Base-by-base conservation (phyloP, 92 coral and sea anemone species). In the Epizoanthus illoricatus region DNA sequence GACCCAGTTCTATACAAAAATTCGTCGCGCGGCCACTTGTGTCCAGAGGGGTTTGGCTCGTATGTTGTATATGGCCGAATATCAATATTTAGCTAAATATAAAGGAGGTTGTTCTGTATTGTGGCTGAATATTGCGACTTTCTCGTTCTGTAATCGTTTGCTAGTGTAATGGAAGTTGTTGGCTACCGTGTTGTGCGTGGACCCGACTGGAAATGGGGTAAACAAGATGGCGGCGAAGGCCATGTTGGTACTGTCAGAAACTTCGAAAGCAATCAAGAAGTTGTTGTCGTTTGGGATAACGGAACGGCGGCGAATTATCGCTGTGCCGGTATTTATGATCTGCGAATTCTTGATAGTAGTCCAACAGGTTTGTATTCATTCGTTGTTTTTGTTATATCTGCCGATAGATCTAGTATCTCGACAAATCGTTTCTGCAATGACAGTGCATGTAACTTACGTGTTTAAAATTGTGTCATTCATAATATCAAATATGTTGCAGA, bases 161-260 rank as follows among this genome's bases (percentile, higher is more conserved):
- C 39, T 64, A 20, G 49, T 81, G 56, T 52, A 69, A 96, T 96
- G 99, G 99, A 96, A 74, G 89, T 89, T 76, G 99, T 96, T 23
- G 99, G 99, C 69, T 96, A 90, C 73, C 91, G 99, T 57, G 99
- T 96, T 63, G 97, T 96, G 8, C 97, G 99, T 69, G 99, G 99
- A 39, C 99, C 99, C 5, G 99, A 96, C 85, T 96, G 99, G 99
- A 94, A 94, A 81, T 96, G 99, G 99, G 99, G 99, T 84, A 96
- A 96, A 75, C 99, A 96, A 83, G 99, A 96, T 86, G 99, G 99
- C 59, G 99, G 99, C 57, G 99, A 96, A 69, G 99, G 99, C 3
- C 99, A 96, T 71, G 90, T 96, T 16, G 99, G 99, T 43, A 96
- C 98, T 17, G 99, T 96, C 70, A 87, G 99, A 63, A 93, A 90